phyloP scores from a whole-genome alignment of 1,140 invertebrate species.

The Tetramorium parvispinum region DNA sequence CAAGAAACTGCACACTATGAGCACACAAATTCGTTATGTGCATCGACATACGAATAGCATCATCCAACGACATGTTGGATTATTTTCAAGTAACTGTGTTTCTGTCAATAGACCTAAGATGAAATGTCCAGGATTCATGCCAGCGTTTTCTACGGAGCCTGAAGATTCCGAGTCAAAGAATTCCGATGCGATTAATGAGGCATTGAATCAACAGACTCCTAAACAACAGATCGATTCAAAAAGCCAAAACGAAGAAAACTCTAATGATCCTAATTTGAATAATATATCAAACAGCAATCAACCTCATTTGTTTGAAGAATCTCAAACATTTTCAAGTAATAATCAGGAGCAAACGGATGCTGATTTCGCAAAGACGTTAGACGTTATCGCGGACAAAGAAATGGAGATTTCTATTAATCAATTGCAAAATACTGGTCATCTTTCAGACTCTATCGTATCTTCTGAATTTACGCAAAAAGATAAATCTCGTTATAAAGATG shows the following conservation, averaged over 20 bases:
- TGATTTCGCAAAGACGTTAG: constrained; percentile 9
- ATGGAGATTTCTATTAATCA: constrained; percentile 2
- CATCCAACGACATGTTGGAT: not conserved
- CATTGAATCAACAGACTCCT: not conserved
- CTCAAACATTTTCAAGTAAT: not conserved
- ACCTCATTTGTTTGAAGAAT: not conserved
- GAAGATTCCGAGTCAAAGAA: not conserved
- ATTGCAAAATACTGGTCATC: not conserved
- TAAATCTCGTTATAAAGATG: not conserved
- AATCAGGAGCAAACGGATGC: not conserved
- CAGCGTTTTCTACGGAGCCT: constrained; percentile 7
- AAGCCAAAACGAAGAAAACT: not conserved
- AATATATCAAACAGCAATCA: not conserved
- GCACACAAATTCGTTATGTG: not conserved
- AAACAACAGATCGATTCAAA: not conserved
- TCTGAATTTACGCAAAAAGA: not conserved
- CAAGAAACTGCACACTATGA: constrained; percentile 23
- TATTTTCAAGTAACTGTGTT: not conserved
- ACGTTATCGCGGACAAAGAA: constrained; percentile 17
- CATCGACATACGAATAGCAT: too few relatives aligned
- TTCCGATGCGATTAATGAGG: not conserved
- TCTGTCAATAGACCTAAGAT: not conserved
- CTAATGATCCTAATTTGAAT: not conserved
- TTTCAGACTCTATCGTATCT: not conserved
- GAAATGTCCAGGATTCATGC: not conserved